Conservation (phyloP, 1,140 invertebrate genomes). For the Psix sp. region DNA sequence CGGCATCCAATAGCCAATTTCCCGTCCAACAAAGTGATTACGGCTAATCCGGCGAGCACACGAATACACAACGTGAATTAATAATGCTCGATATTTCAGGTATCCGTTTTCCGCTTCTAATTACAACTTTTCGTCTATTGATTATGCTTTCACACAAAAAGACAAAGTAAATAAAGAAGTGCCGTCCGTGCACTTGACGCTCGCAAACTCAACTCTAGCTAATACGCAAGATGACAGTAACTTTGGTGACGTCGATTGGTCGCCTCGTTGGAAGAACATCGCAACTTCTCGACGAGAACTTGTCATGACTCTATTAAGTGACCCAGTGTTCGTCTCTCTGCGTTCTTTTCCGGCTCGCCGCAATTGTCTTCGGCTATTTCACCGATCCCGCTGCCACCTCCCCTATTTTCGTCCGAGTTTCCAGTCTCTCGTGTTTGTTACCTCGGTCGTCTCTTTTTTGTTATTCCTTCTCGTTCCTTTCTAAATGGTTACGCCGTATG, state of each 20-base stretch:
- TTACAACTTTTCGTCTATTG: slow-evolving; percentile 48
- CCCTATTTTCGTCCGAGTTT: slow-evolving; percentile 33
- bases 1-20: slow-evolving; percentile 27
- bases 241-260: slow-evolving; percentile 42
- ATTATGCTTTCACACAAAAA: slow-evolving; percentile 17
- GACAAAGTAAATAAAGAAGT: slow-evolving; percentile 8
- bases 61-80: slow-evolving; percentile 33
- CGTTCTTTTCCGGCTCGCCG: slow-evolving; percentile 35
- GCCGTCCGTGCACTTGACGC: slow-evolving; percentile 15
- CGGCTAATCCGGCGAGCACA: background rate
- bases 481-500: slow-evolving; percentile 43
- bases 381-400: slow-evolving; percentile 38
- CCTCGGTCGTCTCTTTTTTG: slow-evolving; percentile 23
- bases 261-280: slow-evolving; percentile 38
- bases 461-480: slow-evolving; percentile 43
- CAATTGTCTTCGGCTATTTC: slow-evolving; percentile 38
- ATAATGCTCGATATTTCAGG: slow-evolving; percentile 42
- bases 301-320: slow-evolving; percentile 60
- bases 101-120: slow-evolving; percentile 6
- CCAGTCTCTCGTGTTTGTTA: slow-evolving; percentile 32
- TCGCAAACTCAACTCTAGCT: slow-evolving; percentile 36
- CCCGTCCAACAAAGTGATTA: slow-evolving; percentile 25
- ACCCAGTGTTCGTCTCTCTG: slow-evolving; percentile 24
- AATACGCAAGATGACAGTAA: slow-evolving; percentile 32
- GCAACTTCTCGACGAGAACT: slow-evolving; percentile 42